Conservation (phyloP, 2,888 invertebrate species). For the Ferrisia virgata region DNA sequence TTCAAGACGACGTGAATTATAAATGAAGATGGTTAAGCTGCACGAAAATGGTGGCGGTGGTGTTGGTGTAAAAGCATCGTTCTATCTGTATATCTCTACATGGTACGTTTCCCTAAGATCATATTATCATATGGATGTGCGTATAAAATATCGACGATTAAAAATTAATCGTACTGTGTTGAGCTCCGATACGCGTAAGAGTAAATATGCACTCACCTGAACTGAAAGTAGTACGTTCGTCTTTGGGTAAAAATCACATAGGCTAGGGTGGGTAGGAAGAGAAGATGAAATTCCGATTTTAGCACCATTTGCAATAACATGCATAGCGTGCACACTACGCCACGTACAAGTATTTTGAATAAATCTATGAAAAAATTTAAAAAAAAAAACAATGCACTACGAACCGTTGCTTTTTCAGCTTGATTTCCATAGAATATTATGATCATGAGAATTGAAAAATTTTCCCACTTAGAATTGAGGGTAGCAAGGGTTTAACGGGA, state of each 20-base stretch:
- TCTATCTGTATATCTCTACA: too few relatives aligned
- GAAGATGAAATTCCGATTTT: background rate
- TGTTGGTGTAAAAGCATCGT: too few relatives aligned
- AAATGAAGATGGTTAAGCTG: background rate
- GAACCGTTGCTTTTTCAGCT: too few relatives aligned
- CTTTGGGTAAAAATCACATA: background rate
- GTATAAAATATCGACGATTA: background rate
- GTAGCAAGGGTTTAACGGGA: too few relatives aligned
- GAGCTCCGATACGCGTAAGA: too few relatives aligned
- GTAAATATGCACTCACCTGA: background rate
- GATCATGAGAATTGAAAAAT: too few relatives aligned
- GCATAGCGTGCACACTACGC: background rate
- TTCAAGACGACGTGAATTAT: background rate
- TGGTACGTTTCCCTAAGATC: too few relatives aligned
- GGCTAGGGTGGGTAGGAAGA: background rate
- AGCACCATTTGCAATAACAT: background rate
- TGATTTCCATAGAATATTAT: too few relatives aligned
- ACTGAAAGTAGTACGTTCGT: background rate
- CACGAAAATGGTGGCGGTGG: background rate
- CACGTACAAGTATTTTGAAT: background rate
- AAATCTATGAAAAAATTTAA: too few relatives aligned
- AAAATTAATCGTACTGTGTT: background rate
- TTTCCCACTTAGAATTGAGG: too few relatives aligned
- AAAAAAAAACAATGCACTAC: too few relatives aligned
- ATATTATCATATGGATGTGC: background rate